These are phyloP conservation scores for Coptodon bakossiorum DNA, from an alignment of 2,113 vertebrate species.

Conservation along the genomic window DNA sequence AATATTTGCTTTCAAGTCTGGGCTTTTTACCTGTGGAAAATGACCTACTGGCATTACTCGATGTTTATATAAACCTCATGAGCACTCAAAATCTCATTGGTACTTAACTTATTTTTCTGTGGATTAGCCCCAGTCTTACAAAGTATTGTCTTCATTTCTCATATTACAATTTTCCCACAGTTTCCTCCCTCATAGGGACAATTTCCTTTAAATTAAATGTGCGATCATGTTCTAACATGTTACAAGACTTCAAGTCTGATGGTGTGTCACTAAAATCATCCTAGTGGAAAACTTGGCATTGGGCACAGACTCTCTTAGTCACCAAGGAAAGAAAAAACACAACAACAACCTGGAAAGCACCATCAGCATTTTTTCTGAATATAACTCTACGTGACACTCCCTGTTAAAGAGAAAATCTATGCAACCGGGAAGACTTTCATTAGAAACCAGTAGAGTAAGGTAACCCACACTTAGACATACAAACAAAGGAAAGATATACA, in stretches of 20 bases:
- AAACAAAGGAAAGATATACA: background rate
- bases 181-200: background rate
- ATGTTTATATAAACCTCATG: background rate
- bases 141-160: background rate
- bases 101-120: background rate
- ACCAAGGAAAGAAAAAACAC: background rate
- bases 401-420: constrained; percentile 31
- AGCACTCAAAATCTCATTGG: background rate
- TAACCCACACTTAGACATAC: background rate
- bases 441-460: constrained; percentile 3
- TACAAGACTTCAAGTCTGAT: background rate
- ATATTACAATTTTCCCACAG: background rate
- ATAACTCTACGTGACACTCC: constrained; percentile 9
- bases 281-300: constrained; percentile 20
- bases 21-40: background rate
- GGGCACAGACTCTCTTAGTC: constrained; percentile 6
- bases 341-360: background rate
- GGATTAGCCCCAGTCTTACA: background rate
- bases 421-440: background rate
- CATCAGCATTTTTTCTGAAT: background rate
- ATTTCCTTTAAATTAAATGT: background rate
- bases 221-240: constrained; percentile 1
- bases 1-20: background rate
- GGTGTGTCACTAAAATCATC: constrained; percentile 5
- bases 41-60: background rate